phyloP scores from a whole-genome alignment of 2,113 vertebrate genomes.

The Phocoena phocoena region DNA sequence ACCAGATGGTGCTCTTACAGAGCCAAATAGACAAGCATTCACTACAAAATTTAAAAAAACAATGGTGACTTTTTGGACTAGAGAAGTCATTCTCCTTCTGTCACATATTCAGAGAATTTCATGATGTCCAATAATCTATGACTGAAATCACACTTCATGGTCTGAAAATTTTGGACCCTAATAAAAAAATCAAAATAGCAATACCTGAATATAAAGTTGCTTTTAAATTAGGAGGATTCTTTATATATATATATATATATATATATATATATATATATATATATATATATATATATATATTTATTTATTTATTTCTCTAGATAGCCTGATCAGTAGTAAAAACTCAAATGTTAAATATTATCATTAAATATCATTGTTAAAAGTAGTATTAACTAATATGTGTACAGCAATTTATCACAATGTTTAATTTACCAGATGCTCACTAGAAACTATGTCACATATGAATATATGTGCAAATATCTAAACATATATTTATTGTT shows the following conservation, averaged over 20 bases:
- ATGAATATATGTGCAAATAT: not conserved
- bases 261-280: not conserved
- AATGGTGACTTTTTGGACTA: not conserved
- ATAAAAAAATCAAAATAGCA: not conserved
- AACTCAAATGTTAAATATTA: not conserved
- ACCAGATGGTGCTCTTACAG: constrained; percentile 80
- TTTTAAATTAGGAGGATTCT: not conserved
- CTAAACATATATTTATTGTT: not conserved
- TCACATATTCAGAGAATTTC: not conserved
- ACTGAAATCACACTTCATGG: not conserved
- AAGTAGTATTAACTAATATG: not conserved
- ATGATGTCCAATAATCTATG: not conserved
- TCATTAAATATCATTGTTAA: not conserved
- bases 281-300: not conserved
- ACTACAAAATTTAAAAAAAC: not conserved
- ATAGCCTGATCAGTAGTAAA: not conserved
- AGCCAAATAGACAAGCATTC: constrained; percentile 44
- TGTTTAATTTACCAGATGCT: not conserved
- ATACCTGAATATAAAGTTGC: not conserved
- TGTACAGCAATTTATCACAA: not conserved
- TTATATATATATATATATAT: not conserved
- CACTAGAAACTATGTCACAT: not conserved
- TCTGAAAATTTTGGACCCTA: not conserved
- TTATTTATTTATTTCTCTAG: not conserved
- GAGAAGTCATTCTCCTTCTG: not conserved